Percentiles rank a stretch among this genome's conserved stretches.
phyloP scores from a whole-genome alignment of 2,113 vertebrate genomes.

The Rallus limicola region DNA sequence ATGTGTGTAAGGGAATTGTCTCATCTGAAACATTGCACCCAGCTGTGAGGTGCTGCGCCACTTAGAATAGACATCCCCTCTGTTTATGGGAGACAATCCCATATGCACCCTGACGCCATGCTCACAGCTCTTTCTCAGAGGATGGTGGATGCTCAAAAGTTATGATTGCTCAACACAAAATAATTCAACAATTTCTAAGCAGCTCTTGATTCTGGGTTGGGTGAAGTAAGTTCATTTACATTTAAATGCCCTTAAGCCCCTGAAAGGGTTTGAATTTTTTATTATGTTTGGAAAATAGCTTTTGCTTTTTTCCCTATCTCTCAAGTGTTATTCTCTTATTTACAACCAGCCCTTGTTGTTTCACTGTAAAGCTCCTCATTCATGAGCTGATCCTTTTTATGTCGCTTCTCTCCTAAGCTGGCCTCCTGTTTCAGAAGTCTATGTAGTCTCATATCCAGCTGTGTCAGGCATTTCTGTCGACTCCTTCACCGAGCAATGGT shows the following conservation, averaged over 20 bases:
- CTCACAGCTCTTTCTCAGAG: background rate
- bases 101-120: background rate
- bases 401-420: background rate
- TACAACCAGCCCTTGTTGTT: background rate
- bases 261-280: slow-evolving; percentile 33
- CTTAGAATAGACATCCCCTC: background rate
- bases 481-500: background rate
- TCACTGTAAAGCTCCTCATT: background rate
- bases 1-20: background rate
- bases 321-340: background rate
- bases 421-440: background rate
- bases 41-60: background rate
- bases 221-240: slow-evolving; percentile 39
- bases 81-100: background rate
- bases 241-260: slow-evolving; percentile 46
- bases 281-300: slow-evolving; percentile 32
- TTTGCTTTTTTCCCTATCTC: background rate
- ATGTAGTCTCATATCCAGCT: background rate
- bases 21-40: background rate
- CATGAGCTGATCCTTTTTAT: background rate
- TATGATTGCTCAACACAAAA: slow-evolving; percentile 18
- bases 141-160: background rate
- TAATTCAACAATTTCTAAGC: background rate
- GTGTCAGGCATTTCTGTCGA: background rate
- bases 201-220: background rate